phyloP scores from a whole-genome alignment of 2,888 invertebrate species.

The Nymphalis polychloros region DNA sequence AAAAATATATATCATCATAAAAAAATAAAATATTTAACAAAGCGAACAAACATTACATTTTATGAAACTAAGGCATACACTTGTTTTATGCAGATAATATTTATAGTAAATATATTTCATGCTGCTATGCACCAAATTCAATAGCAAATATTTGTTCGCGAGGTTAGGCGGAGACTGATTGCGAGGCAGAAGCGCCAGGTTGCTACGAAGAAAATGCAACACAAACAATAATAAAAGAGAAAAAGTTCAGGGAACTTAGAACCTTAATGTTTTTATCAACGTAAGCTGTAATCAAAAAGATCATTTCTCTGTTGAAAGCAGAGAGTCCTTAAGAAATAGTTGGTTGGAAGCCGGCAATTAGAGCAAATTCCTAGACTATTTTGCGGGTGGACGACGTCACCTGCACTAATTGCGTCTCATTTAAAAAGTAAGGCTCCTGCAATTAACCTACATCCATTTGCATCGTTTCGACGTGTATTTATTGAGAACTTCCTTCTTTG shows the following conservation, averaged over 20 bases:
- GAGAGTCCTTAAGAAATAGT: conserved; percentile 21
- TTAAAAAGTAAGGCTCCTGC: conserved; percentile 43
- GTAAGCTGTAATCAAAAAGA: background rate
- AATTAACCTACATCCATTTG: conserved; percentile 45
- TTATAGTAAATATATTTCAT: conserved; percentile 33
- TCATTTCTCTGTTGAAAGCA: conserved; percentile 11
- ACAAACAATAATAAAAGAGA: conserved; percentile 24
- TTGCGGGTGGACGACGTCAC: conserved; percentile 42
- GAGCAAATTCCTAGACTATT: conserved; percentile 41
- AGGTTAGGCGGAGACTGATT: conserved; percentile 48
- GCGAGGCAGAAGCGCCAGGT: conserved; percentile 31
- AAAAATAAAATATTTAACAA: too few relatives aligned
- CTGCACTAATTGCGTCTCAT: conserved; percentile 46
- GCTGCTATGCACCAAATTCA: conserved; percentile 33
- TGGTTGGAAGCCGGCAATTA: conserved; percentile 39
- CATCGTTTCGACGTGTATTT: conserved; percentile 35
- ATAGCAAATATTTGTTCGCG: conserved; percentile 47
- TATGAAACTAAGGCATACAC: background rate
- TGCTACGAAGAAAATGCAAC: conserved; percentile 27
- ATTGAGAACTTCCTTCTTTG: conserved; percentile 38
- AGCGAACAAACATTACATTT: background rate
- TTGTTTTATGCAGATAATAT: conserved; percentile 30
- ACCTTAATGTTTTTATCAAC: background rate
- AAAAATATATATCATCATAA: too few relatives aligned
- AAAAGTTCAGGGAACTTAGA: background rate